Evolutionary conservation across 2,888 invertebrate genomes (phyloP).

Genomic region (Calephelis perditalis): DNA sequence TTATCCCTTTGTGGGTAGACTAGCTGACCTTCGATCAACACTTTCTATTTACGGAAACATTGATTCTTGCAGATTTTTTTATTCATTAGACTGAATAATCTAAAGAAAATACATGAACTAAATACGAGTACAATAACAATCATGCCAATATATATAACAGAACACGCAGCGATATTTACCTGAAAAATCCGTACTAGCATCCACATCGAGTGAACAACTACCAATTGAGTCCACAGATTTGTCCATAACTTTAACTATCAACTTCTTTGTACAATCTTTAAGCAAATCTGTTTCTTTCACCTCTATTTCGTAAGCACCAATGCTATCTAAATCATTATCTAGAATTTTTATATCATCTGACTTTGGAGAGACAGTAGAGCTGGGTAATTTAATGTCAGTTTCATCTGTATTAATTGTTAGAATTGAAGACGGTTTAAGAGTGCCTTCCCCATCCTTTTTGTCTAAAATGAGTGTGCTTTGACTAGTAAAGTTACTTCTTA

Average conservation of each 20-base stretch:
- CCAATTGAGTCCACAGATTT: conserved; percentile 91
- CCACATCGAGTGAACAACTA: conserved; percentile 91
- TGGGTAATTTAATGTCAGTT: conserved; percentile 65
- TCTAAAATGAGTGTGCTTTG: conserved; percentile 70
- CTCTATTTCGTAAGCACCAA: conserved; percentile 68
- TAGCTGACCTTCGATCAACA: no score
- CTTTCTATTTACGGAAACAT: no score
- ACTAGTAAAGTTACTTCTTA: conserved; percentile 68
- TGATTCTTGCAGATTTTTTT: background rate
- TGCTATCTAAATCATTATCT: conserved; percentile 60
- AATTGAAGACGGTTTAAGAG: conserved; percentile 54
- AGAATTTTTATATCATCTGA: conserved; percentile 42
- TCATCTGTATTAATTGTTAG: conserved; percentile 67
- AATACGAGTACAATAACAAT: background rate
- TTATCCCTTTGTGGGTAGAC: no score
- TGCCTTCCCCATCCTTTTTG: conserved; percentile 46
- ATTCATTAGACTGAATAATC: background rate
- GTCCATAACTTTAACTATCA: conserved; percentile 81
- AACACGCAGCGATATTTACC: conserved; percentile 71
- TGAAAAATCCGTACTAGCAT: conserved; percentile 86
- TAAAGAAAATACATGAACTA: background rate
- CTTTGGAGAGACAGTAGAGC: conserved; percentile 66
- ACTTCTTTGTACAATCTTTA: conserved; percentile 51
- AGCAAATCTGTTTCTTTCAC: conserved; percentile 65
- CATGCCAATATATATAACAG: conserved; percentile 18